These are phyloP conservation scores for Salvelinus sp. DNA, from an alignment of 2,113 vertebrate species.

Conservation along the genomic window DNA sequence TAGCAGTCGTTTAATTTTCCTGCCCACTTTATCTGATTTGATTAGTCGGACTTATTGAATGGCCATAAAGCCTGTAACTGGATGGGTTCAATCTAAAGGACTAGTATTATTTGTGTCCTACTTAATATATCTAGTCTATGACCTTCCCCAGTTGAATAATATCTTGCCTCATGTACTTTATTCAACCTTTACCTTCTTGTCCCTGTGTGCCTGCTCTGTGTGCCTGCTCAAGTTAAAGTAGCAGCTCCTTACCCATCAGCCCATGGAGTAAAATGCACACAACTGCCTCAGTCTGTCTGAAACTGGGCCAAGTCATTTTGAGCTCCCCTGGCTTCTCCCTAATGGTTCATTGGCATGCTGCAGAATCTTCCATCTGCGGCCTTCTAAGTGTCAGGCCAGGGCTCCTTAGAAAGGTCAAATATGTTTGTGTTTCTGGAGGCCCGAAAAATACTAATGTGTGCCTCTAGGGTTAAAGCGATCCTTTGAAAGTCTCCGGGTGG, in stretches of 20 bases:
- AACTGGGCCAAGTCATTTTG: background rate
- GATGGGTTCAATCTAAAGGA: constrained; percentile 14
- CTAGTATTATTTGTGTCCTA: constrained; percentile 23
- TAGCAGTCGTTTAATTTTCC: constrained; percentile 40
- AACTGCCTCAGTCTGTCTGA: background rate
- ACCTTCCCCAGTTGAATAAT: background rate
- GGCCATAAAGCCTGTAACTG: constrained; percentile 34
- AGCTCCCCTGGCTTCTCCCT: constrained; percentile 7
- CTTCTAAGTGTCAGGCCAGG: background rate
- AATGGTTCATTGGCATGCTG: background rate
- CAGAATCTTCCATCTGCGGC: constrained; percentile 34
- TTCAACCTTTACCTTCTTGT: background rate
- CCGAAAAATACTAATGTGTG: constrained; percentile 19
- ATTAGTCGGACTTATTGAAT: constrained; percentile 58
- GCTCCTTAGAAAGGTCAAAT: constrained; percentile 27
- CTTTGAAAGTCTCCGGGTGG: constrained; percentile 3
- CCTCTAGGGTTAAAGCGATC: constrained; percentile 11
- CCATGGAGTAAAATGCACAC: background rate
- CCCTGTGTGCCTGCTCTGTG: background rate
- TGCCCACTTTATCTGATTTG: constrained; percentile 59
- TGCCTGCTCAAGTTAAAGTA: background rate
- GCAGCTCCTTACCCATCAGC: background rate
- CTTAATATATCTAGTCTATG: constrained; percentile 1
- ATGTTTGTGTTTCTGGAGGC: constrained; percentile 19
- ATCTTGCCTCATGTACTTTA: background rate